These are phyloP conservation scores for Orientallactaga sibirica DNA, from an alignment of 2,797 vertebrate species.

Conservation along the genomic window DNA sequence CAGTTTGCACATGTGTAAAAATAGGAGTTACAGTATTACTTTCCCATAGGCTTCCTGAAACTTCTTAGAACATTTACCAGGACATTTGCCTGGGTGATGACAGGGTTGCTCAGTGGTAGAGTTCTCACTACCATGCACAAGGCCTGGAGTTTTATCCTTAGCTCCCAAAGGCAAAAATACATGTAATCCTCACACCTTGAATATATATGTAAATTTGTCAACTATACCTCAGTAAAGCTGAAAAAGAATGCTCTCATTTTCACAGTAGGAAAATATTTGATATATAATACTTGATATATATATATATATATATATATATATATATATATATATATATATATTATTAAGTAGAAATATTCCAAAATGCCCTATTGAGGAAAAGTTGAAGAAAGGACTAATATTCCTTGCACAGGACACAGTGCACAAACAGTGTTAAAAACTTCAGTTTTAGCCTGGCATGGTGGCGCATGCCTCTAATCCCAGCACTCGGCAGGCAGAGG, in stretches of 20 bases:
- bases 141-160: background rate
- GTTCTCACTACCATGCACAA: background rate
- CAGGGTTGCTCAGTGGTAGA: background rate
- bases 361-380: background rate
- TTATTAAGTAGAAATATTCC: constrained; percentile 57
- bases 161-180: background rate
- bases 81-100: background rate
- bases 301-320: constrained; percentile 22
- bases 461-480: too few relatives aligned
- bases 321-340: constrained; percentile 26
- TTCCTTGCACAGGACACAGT: background rate
- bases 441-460: too few relatives aligned
- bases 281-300: constrained; percentile 5
- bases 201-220: background rate
- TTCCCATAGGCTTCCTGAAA: background rate
- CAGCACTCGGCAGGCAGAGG: too few relatives aligned
- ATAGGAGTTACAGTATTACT: constrained; percentile 8
- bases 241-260: background rate
- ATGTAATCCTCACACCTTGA: background rate
- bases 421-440: background rate
- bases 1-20: constrained; percentile 42
- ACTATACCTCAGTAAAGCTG: background rate
- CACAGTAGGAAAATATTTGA: background rate
- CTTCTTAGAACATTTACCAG: constrained; percentile 32
- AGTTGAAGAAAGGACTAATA: constrained; percentile 26